Evolutionary conservation across 2,113 vertebrate species (phyloP).

Genomic region (Crotalus tigris): DNA sequence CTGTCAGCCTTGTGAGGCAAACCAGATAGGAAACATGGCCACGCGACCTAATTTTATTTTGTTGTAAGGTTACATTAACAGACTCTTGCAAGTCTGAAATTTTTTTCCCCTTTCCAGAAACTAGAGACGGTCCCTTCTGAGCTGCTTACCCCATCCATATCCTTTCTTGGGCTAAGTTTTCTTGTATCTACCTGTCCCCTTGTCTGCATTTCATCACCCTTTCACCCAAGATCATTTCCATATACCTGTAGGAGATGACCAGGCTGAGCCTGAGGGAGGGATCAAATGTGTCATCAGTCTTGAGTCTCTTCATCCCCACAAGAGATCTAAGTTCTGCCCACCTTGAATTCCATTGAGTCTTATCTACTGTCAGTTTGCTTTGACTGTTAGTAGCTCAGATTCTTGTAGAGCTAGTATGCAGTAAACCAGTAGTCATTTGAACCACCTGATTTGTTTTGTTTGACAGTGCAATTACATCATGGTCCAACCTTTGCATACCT

Average conservation of each 20-base stretch:
- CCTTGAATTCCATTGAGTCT: background rate
- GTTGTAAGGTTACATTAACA: background rate
- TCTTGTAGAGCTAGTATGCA: background rate
- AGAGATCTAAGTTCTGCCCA: background rate
- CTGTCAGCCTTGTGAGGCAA: background rate
- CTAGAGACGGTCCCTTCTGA: background rate
- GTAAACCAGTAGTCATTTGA: background rate
- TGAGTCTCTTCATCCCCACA: background rate
- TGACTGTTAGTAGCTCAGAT: background rate
- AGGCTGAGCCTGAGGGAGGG: background rate
- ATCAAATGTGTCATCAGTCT: background rate
- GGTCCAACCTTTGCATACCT: background rate
- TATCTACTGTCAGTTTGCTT: background rate
- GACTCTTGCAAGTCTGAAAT: background rate
- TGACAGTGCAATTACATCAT: background rate
- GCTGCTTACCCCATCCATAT: background rate
- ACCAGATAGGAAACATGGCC: background rate
- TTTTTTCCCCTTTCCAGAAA: background rate
- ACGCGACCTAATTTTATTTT: background rate
- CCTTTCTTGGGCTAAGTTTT: background rate
- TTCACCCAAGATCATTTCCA: background rate
- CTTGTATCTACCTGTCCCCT: background rate
- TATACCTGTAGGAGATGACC: background rate
- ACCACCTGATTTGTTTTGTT: background rate
- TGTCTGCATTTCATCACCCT: background rate